Base-by-base conservation (phyloP, 2,113 vertebrate genomes). In the Nymphicus hollandicus region DNA sequence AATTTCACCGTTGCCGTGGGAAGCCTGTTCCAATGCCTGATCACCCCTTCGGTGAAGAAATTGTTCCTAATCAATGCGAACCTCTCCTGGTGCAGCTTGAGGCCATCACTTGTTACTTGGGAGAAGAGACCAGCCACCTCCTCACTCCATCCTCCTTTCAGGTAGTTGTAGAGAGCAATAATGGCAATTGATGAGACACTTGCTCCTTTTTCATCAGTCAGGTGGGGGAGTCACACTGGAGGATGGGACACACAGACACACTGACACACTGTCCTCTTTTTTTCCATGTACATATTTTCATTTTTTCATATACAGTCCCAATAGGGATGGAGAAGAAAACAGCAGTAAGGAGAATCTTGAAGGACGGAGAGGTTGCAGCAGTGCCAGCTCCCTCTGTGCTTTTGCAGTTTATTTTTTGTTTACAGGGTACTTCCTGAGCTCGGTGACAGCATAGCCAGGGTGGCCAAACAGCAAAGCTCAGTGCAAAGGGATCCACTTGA, bases 401-500 rank as follows among this genome's bases (percentile, higher is more conserved):
- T 55, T 72, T 69, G 60, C 60, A 56, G 66, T 86, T 94, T 85
- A 44, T 91, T 95, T 95, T 80, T 77, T 73, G n/a, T 61, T 71
- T 81, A 56, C 43, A 16, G 24, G 81, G 82, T 71, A 71, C 69
- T 92, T 43, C 33, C 68, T 19, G 56, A 71, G 78, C 58, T 37
- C 19, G 3, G 68, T 41, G 81, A 44, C 69, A 64, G 1, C 13
- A 0, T 9, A 60, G 74, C 60, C 71, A 19, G 50, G 39, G 66
- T 82, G 65, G 83, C 80, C 83, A 47, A 81, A 70, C 89, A 81
- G 94, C 85, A 52, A 23, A 46, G 64, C 86, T 81, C 72, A 14
- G 77, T 76, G 91, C 91, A 80, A 80, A 80, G 85, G 56, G 86
- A 90, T 81, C 85, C 72, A 76, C 86, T 79, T 61, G 63, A 95